phyloP scores from a whole-genome alignment of 2,113 vertebrate species.

The Rhodinocichla rosea region DNA sequence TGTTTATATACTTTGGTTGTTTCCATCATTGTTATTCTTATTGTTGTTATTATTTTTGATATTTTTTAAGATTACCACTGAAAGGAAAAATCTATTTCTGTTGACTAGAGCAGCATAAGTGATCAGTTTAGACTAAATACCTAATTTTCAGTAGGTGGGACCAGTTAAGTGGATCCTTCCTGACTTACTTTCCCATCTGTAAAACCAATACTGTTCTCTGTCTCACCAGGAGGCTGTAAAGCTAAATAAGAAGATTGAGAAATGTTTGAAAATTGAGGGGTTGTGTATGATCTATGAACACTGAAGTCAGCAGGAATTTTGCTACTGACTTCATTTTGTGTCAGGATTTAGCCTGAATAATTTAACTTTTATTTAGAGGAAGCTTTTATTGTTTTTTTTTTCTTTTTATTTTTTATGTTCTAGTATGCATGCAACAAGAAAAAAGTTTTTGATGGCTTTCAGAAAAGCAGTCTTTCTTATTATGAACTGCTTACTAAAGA shows the following conservation, averaged over 20 bases:
- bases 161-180: neutral
- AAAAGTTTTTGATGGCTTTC: neutral
- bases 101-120: neutral
- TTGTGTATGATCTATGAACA: neutral
- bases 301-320: neutral
- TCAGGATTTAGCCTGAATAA: neutral
- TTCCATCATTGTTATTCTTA: neutral
- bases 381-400: neutral
- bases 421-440: neutral
- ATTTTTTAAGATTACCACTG: neutral
- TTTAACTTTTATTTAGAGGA: neutral
- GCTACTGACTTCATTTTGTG: neutral
- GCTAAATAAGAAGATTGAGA: neutral
- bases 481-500: constrained; percentile 1
- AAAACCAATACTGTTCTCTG: neutral
- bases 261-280: neutral
- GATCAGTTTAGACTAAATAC: neutral
- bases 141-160: neutral
- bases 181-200: neutral
- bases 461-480: neutral
- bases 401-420: neutral
- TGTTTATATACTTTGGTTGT: neutral
- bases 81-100: neutral
- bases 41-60: neutral
- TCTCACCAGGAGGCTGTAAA: neutral